Base-by-base conservation (phyloP, 2,113 vertebrate species). In the Zosterops pallidus region DNA sequence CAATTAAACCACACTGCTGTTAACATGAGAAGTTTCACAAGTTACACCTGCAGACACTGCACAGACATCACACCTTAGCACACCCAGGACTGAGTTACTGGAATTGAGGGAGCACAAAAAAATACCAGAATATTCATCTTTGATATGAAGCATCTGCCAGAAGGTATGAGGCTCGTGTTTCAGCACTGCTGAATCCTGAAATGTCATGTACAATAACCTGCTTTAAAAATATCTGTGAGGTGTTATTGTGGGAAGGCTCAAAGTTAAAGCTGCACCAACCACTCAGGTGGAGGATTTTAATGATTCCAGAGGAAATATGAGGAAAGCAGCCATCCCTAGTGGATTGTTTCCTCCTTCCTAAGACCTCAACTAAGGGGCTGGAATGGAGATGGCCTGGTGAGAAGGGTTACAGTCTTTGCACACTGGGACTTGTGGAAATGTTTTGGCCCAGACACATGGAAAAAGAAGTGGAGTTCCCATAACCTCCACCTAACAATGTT, bases 381-480 rank as follows among this genome's bases (percentile, higher is more conserved):
- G 28, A n/a, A 57, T n/a, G 7, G 25, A 56, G 35, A n/a, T 14
- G 50, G 57, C 11, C 7, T 26, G 37, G 7, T 0, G 0, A 62
- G 50, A 53, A 50, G 26, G 4, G 21, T 76, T 31, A 15, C 23
- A 76, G 69, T 25, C 37, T 20, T 53, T 56, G 28, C 2, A 2
- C 4, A 1, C 33, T 41, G 53, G 35, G 18, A 35, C 1, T 82
- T 31, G 22, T 1, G 15, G 25, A 57, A 20, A 29, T 0, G 29
- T 35, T 89, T 50, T 29, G 8, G 5, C 41, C 65, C 20, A 24
- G 20, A 50, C 23, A 12, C 5, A 7, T 16, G 29, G 50, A n/a
- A 62, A 47, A 44, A 79, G 62, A 75, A 72, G 46, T 20, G 10
- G 28, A 46, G 55, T 91, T 92, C 72, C 71, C 86, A 70, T 47